Conservation (phyloP, 2,888 invertebrate species). For the Phaonia tiefii region DNA sequence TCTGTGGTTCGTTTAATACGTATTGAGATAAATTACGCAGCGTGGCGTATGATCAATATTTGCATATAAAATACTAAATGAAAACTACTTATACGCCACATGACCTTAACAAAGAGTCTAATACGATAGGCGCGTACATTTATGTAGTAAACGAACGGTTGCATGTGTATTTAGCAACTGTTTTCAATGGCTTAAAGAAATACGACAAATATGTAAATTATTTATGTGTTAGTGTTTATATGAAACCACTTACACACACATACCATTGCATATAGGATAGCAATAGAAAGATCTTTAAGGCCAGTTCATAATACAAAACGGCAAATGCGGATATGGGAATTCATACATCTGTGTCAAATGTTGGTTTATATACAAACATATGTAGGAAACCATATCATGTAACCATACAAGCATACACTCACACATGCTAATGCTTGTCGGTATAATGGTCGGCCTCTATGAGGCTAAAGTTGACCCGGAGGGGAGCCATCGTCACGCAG, state of each 20-base stretch:
- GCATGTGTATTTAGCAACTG: no score
- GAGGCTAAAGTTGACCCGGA: not conserved
- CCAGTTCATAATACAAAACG: not conserved
- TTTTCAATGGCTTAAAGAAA: no score
- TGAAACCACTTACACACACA: not conserved
- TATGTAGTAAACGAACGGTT: no score
- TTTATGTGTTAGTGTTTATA: not conserved
- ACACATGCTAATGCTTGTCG: not conserved
- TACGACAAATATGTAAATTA: no score
- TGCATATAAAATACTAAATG: not conserved
- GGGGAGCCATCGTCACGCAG: not conserved
- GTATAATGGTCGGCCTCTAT: not conserved
- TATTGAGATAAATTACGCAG: not conserved
- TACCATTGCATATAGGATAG: no score
- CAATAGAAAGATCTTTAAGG: not conserved
- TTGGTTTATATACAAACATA: conserved; percentile 12
- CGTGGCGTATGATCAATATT: not conserved
- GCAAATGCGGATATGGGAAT: no score
- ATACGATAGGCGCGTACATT: no score
- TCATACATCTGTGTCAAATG: conserved; percentile 38
- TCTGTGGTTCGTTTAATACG: not conserved
- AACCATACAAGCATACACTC: not conserved
- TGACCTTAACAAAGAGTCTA: no score
- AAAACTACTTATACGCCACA: not conserved
- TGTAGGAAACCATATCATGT: not conserved